Evolutionary conservation across 2,888 invertebrate species (phyloP).

Genomic region (Brachyptera putata): DNA sequence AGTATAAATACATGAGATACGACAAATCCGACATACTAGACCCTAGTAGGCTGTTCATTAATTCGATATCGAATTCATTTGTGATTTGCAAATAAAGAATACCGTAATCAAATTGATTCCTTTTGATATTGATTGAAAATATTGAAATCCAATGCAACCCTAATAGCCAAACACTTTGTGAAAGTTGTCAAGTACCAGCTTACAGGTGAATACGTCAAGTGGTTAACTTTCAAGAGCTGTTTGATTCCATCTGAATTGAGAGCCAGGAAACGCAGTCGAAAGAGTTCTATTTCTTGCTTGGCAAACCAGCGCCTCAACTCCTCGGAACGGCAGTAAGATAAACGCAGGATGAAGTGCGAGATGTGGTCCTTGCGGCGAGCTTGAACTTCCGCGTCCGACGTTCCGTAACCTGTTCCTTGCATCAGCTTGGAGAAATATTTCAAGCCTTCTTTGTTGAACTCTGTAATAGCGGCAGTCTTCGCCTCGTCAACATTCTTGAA

Average conservation of each 20-base stretch:
- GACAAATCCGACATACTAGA: too few species aligned
- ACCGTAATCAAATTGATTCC: too few species aligned
- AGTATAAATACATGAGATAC: too few species aligned
- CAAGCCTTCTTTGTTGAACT: constrained; percentile 63
- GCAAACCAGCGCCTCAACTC: constrained; percentile 87
- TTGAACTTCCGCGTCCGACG: constrained; percentile 57
- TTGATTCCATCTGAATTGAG: constrained; percentile 60
- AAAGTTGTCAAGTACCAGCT: too few species aligned
- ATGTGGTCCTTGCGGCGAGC: constrained; percentile 76
- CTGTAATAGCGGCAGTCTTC: constrained; percentile 52
- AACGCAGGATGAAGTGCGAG: constrained; percentile 86
- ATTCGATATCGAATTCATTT: too few species aligned
- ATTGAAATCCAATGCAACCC: too few species aligned
- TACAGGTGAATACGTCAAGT: constrained; percentile 59
- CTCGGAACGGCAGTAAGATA: constrained; percentile 86
- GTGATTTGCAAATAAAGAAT: too few species aligned
- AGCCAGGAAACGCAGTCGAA: constrained; percentile 70
- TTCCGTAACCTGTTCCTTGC: constrained; percentile 48
- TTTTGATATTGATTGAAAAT: too few species aligned
- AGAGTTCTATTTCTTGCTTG: constrained; percentile 82
- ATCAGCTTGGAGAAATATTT: constrained; percentile 49
- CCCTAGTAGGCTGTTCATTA: too few species aligned
- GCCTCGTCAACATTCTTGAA: constrained; percentile 37
- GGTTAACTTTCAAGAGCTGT: constrained; percentile 62
- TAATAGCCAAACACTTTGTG: too few species aligned